Evolutionary conservation across 30 jellyfish, hydroid and myxozoan species (phyloP).

Genomic region (Turritopsis dohrnii): DNA sequence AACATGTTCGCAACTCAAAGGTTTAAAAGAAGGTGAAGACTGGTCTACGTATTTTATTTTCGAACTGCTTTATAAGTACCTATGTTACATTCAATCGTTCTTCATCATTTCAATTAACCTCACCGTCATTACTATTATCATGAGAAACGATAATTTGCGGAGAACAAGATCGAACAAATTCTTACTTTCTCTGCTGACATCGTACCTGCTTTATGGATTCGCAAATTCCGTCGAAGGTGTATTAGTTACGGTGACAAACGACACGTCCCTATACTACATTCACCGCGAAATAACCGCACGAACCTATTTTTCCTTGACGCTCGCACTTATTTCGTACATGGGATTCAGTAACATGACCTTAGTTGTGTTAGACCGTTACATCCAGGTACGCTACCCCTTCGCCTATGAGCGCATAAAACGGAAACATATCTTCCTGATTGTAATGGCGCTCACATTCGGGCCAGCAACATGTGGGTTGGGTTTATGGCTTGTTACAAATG

Average conservation of each 20-base stretch:
- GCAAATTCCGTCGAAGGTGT: background rate
- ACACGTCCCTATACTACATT: background rate
- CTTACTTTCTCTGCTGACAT: background rate
- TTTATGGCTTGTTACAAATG: background rate
- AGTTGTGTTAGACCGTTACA: background rate
- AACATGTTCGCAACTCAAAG: background rate
- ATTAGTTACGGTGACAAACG: background rate
- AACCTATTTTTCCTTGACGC: background rate
- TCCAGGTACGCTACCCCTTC: background rate
- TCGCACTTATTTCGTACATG: background rate
- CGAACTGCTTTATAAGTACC: background rate
- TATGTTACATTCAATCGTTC: background rate
- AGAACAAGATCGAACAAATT: background rate
- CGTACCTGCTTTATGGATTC: background rate
- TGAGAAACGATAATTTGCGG: background rate
- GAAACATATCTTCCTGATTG: background rate
- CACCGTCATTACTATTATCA: background rate
- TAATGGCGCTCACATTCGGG: background rate
- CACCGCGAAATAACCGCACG: background rate
- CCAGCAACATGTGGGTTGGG: background rate
- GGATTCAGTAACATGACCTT: background rate
- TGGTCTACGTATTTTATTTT: background rate
- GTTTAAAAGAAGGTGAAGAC: background rate
- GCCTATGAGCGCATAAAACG: background rate
- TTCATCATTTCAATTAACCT: background rate